Conservation (phyloP, 2,113 vertebrate genomes). For the Oryzias javanicus region DNA sequence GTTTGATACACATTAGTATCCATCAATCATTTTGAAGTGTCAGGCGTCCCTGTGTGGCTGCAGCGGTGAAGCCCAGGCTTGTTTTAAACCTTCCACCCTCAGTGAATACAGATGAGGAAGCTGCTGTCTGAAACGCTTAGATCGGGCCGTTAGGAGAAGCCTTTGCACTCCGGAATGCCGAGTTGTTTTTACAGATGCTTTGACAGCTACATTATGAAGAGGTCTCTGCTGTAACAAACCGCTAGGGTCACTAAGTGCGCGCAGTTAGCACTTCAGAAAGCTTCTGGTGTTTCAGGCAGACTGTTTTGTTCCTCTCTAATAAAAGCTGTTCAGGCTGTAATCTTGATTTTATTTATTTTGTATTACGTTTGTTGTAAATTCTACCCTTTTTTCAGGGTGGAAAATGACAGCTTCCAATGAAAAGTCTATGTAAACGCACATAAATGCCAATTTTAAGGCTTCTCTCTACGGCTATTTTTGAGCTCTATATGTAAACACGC, state of each 20-base stretch:
- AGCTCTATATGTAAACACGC: too few relatives aligned
- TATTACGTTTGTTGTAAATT: too few relatives aligned
- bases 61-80: conserved; percentile 40
- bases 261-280: conserved; percentile 8
- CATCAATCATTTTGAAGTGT: too few relatives aligned
- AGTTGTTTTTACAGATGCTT: conserved; percentile 42
- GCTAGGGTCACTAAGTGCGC: conserved; percentile 11
- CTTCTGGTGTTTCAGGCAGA: conserved; percentile 12
- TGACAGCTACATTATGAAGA: conserved; percentile 34
- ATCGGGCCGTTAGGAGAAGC: conserved; percentile 37
- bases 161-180: conserved; percentile 23
- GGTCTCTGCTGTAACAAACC: conserved; percentile 18
- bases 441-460: too few relatives aligned
- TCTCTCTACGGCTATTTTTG: too few relatives aligned
- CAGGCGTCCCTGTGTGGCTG: not conserved
- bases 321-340: not conserved
- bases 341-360: not conserved
- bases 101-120: conserved; percentile 21
- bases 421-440: too few relatives aligned
- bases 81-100: conserved; percentile 57
- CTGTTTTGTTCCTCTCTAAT: not conserved
- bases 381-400: too few relatives aligned
- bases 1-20: too few relatives aligned
- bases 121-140: conserved; percentile 37
- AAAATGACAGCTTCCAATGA: too few relatives aligned